phyloP scores from a whole-genome alignment of 1,140 invertebrate genomes.

The Dryas iulia region DNA sequence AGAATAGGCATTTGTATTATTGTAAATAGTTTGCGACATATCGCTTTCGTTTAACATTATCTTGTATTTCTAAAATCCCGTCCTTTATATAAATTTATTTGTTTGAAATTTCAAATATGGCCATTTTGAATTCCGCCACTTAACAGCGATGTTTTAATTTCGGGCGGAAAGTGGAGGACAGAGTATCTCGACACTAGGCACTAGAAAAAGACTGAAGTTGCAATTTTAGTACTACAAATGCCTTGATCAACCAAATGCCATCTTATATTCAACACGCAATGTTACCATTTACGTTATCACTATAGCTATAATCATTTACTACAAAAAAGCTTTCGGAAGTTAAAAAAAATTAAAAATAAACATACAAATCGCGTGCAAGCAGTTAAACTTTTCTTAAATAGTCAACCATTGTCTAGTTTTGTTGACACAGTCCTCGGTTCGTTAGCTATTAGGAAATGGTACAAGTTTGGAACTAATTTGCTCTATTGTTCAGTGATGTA shows the following conservation, averaged over 20 bases:
- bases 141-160: too few species aligned
- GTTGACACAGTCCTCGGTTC: slow-evolving; percentile 42
- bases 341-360: neutral
- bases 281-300: neutral
- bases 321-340: neutral
- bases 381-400: neutral
- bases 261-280: neutral
- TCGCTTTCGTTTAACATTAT: too few species aligned
- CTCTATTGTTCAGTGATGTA: slow-evolving; percentile 19
- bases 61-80: too few species aligned
- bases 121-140: too few species aligned
- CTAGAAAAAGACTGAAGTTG: too few species aligned
- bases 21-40: too few species aligned
- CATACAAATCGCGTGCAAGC: too few species aligned
- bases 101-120: too few species aligned
- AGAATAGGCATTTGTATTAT: neutral
- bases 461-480: slow-evolving; percentile 31
- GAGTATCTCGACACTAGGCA: too few species aligned
- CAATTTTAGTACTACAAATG: too few species aligned
- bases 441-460: slow-evolving; percentile 22
- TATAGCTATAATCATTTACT: neutral
- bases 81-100: too few species aligned
- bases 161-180: too few species aligned
- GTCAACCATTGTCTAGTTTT: slow-evolving; percentile 40
- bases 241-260: neutral